Conservation (phyloP, 2,888 invertebrate species). For the Nomada ruficornis region DNA sequence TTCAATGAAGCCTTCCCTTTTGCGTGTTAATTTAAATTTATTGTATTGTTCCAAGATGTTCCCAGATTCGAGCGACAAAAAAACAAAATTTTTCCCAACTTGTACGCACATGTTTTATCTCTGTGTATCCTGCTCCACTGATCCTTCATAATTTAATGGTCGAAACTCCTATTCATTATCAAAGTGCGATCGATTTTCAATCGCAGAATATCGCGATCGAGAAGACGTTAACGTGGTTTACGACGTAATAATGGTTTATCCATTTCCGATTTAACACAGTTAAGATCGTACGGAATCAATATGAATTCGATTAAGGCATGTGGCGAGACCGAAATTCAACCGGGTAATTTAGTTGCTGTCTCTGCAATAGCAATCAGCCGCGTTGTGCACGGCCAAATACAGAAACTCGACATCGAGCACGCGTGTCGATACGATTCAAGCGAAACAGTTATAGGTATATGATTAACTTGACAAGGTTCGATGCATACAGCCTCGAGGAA, state of each 20-base stretch:
- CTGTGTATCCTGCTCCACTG: neutral
- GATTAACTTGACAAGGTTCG: constrained; percentile 44
- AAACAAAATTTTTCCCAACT: neutral
- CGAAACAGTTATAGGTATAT: constrained; percentile 35
- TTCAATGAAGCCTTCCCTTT: too few species aligned
- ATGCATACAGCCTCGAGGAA: constrained; percentile 9
- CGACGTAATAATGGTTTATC: constrained; percentile 34
- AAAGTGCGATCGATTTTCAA: constrained; percentile 32
- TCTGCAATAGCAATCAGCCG: constrained; percentile 29
- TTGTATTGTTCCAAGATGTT: neutral
- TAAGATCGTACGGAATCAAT: constrained; percentile 45
- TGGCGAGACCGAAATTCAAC: constrained; percentile 20
- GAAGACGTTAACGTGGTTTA: constrained; percentile 30
- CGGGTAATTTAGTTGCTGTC: constrained; percentile 32
- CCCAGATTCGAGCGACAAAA: too few species aligned
- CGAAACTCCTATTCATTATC: constrained; percentile 4
- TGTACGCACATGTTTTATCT: neutral
- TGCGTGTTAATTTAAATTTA: too few species aligned
- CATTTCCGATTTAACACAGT: constrained; percentile 37
- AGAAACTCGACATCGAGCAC: constrained; percentile 15
- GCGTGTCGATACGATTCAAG: constrained; percentile 24
- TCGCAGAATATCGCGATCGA: constrained; percentile 4
- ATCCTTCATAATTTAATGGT: constrained; percentile 5
- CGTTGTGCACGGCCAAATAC: neutral
- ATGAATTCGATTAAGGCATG: constrained; percentile 38